Conservation (phyloP, 2,888 invertebrate genomes). For the Euspilapteryx auroguttella region DNA sequence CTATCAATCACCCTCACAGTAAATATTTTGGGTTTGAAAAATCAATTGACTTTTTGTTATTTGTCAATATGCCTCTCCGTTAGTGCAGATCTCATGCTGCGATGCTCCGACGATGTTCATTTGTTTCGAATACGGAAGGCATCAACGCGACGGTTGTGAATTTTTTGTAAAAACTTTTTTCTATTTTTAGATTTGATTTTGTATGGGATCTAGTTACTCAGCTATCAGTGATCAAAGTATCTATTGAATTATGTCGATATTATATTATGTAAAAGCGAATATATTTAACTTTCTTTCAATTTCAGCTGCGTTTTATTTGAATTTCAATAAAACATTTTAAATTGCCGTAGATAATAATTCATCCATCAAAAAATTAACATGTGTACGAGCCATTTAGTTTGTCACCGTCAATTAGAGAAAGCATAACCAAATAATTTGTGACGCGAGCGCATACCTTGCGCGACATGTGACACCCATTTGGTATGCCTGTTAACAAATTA, state of each 20-base stretch:
- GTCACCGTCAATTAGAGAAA: constrained; percentile 54
- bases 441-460: constrained; percentile 23
- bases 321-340: no score
- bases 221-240: no score
- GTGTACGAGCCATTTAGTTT: constrained; percentile 48
- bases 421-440: constrained; percentile 45
- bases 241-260: no score
- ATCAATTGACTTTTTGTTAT: constrained; percentile 41
- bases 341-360: background rate
- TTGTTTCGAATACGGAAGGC: background rate
- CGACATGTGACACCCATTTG: constrained; percentile 54
- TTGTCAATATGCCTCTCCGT: constrained; percentile 10
- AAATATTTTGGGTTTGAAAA: constrained; percentile 40
- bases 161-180: no score
- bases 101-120: constrained; percentile 13
- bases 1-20: constrained; percentile 44
- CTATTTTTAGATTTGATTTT: no score
- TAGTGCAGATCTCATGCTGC: constrained; percentile 28
- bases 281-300: no score
- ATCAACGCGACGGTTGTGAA: background rate
- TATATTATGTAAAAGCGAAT: no score
- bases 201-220: no score
- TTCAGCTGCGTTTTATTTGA: no score
- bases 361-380: constrained; percentile 24
- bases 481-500: constrained; percentile 57